Percentiles rank a stretch among this genome's conserved stretches.
These are phyloP conservation scores for Rambutsinella grinnellia DNA, from an alignment of 2,888 invertebrate genomes.

Conservation along the genomic window DNA sequence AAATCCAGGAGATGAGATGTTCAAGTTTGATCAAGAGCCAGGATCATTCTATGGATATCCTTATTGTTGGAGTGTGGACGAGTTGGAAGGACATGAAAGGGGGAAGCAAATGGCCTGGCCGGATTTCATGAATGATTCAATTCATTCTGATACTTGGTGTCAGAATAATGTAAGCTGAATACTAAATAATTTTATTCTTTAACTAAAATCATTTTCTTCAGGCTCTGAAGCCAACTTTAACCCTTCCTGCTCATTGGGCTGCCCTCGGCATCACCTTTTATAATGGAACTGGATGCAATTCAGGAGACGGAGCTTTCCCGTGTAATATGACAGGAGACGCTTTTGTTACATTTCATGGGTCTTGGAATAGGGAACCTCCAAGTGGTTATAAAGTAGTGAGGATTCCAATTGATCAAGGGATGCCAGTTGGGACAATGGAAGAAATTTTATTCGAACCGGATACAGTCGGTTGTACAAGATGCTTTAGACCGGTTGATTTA, in stretches of 20 bases:
- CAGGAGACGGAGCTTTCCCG: background rate
- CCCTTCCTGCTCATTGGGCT: conserved; percentile 3
- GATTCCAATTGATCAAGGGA: background rate
- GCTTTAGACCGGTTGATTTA: conserved; percentile 1
- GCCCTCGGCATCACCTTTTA: conserved; percentile 7
- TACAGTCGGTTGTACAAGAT: background rate
- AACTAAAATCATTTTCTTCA: background rate
- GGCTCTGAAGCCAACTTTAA: background rate
- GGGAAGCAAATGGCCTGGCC: background rate
- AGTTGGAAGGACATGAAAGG: background rate
- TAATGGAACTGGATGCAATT: background rate
- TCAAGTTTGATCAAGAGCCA: background rate
- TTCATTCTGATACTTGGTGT: conserved; percentile 7
- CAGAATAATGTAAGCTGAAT: background rate
- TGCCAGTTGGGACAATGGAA: background rate
- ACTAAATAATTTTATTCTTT: background rate
- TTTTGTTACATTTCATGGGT: conserved; percentile 9
- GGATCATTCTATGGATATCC: background rate
- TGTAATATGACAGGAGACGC: background rate
- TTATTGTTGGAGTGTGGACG: background rate
- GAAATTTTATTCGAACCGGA: conserved; percentile 6
- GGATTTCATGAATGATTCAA: background rate
- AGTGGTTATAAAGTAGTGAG: conserved; percentile 2
- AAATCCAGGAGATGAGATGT: conserved; percentile 3
- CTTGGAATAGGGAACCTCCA: background rate